These are phyloP conservation scores for Acleris emargana DNA, from an alignment of 2,888 invertebrate species.

Conservation along the genomic window DNA sequence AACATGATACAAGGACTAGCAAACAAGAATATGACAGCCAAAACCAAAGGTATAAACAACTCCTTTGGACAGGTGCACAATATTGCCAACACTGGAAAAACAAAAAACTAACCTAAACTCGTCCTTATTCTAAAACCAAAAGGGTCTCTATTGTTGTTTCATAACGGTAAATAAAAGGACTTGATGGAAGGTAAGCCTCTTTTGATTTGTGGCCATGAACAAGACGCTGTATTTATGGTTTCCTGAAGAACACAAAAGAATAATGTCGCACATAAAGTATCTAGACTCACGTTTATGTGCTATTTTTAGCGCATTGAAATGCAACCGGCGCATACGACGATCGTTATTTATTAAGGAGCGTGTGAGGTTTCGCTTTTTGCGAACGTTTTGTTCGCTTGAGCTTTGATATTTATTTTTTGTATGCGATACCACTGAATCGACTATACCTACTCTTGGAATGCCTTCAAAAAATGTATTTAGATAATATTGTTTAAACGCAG, in stretches of 20 bases:
- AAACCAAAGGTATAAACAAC: slow-evolving; percentile 51
- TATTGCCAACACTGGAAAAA: slow-evolving; percentile 4
- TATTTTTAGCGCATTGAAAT: slow-evolving; percentile 34
- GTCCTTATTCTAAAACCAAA: slow-evolving; percentile 35
- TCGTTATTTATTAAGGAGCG: slow-evolving; percentile 9
- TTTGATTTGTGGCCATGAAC: slow-evolving; percentile 72
- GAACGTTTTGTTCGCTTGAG: background rate
- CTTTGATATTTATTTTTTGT: background rate
- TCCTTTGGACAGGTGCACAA: slow-evolving; percentile 46
- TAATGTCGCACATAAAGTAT: slow-evolving; percentile 47
- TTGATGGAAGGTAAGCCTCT: slow-evolving; percentile 60
- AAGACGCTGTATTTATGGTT: slow-evolving; percentile 72
- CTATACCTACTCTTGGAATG: too few species aligned
- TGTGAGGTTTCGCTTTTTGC: slow-evolving; percentile 12
- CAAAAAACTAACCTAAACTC: slow-evolving; percentile 24
- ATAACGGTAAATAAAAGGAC: slow-evolving; percentile 43
- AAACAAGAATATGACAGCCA: slow-evolving; percentile 67
- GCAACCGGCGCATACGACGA: slow-evolving; percentile 14
- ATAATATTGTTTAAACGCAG: too few species aligned
- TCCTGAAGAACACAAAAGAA: slow-evolving; percentile 64
- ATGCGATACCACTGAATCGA: background rate
- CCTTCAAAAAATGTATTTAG: too few species aligned
- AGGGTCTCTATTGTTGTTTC: slow-evolving; percentile 38
- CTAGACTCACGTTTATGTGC: slow-evolving; percentile 23
- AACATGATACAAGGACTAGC: slow-evolving; percentile 55